phyloP scores from a whole-genome alignment of 2,113 vertebrate genomes.

The Microcebus lehilahytsara region DNA sequence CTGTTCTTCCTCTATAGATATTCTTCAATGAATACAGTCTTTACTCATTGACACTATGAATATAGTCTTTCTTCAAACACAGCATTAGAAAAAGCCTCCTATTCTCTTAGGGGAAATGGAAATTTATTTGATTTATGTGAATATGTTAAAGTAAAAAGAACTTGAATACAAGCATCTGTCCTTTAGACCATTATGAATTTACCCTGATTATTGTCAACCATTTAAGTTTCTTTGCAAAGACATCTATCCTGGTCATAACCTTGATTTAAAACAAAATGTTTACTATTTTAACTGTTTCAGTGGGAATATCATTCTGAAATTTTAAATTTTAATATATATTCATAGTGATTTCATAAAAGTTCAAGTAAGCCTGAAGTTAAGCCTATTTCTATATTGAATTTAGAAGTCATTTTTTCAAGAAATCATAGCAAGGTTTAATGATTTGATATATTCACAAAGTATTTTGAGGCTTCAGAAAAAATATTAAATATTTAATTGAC shows the following conservation, averaged over 20 bases:
- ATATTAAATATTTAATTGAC: neutral
- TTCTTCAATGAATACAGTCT: constrained; percentile 8
- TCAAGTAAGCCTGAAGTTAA: neutral
- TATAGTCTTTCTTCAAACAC: constrained; percentile 45
- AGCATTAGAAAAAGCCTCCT: constrained; percentile 6
- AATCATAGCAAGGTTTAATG: neutral
- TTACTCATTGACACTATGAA: neutral
- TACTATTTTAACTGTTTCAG: neutral
- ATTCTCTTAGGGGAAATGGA: constrained; percentile 34
- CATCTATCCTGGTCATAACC: neutral
- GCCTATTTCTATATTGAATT: neutral
- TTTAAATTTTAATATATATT: neutral
- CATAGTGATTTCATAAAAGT: neutral
- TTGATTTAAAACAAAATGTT: neutral
- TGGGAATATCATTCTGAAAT: neutral
- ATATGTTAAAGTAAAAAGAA: neutral
- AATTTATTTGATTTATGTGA: constrained; percentile 49
- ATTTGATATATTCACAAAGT: neutral
- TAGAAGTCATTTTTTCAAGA: neutral
- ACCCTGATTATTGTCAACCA: neutral
- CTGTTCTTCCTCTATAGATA: constrained; percentile 4
- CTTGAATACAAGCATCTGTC: constrained; percentile 18
- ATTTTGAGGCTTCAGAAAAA: neutral
- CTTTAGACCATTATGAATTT: neutral
- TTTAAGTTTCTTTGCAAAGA: neutral